Conservation (phyloP, 2,888 invertebrate genomes). For the Lithodes maja region DNA sequence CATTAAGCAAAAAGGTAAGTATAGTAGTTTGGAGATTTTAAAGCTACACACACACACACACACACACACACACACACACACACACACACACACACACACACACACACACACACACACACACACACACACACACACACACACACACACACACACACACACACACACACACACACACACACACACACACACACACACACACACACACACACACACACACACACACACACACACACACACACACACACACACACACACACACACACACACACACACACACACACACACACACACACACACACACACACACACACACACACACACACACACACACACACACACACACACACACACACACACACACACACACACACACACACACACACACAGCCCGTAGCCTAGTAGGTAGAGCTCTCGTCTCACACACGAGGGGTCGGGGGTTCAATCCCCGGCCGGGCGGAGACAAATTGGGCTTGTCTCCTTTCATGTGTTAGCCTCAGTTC, state of each 20-base stretch:
- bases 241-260: too few relatives aligned
- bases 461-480: too few relatives aligned
- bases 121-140: conserved; percentile 24
- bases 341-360: conserved; percentile 36
- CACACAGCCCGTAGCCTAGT: neutral
- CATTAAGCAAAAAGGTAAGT: too few relatives aligned
- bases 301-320: conserved; percentile 37
- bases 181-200: conserved; percentile 38
- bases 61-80: conserved; percentile 18
- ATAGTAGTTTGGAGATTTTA: too few relatives aligned
- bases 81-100: conserved; percentile 38
- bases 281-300: conserved; percentile 26
- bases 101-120: conserved; percentile 35
- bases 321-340: conserved; percentile 29
- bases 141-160: conserved; percentile 44
- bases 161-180: conserved; percentile 42
- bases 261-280: conserved; percentile 27
- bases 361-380: conserved; percentile 44
- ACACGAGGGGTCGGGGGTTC: too few relatives aligned
- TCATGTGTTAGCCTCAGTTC: too few relatives aligned
- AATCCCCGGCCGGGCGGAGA: too few relatives aligned
- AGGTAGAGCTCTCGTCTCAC: too few relatives aligned
- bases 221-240: too few relatives aligned
- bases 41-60: conserved; percentile 19
- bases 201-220: conserved; percentile 30